These are phyloP conservation scores for Atherix ibis DNA, from an alignment of 2,888 invertebrate genomes.

Conservation along the genomic window DNA sequence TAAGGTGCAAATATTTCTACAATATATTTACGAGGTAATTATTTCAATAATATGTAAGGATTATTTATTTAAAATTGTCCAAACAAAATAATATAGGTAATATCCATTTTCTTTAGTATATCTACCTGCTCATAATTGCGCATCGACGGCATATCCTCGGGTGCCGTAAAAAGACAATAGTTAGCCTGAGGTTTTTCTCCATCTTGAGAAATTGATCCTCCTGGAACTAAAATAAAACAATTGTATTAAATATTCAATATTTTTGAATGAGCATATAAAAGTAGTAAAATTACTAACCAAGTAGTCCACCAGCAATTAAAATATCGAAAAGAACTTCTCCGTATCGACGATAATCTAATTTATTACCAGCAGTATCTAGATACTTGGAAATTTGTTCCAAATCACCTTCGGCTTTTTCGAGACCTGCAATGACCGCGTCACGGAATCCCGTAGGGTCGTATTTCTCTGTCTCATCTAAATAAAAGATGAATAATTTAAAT, in stretches of 20 bases:
- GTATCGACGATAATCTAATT: slow-evolving; percentile 95
- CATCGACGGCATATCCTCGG: slow-evolving; percentile 80
- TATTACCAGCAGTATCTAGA: slow-evolving; percentile 86
- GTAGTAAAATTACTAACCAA: slow-evolving; percentile 43
- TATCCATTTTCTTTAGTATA: too few relatives aligned
- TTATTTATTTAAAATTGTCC: too few relatives aligned
- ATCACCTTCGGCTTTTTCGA: slow-evolving; percentile 89
- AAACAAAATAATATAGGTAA: too few relatives aligned
- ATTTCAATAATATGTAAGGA: too few relatives aligned
- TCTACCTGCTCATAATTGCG: slow-evolving; percentile 79
- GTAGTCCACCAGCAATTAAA: slow-evolving; percentile 89
- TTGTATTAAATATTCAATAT: neutral
- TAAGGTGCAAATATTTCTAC: slow-evolving; percentile 10
- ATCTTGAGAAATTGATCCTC: slow-evolving; percentile 88
- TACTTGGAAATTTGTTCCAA: slow-evolving; percentile 91
- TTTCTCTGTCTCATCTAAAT: slow-evolving; percentile 99
- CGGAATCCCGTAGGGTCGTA: slow-evolving; percentile 97
- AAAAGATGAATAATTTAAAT: slow-evolving; percentile 5
- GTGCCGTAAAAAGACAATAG: slow-evolving; percentile 80
- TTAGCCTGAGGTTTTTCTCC: slow-evolving; percentile 80
- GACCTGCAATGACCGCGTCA: slow-evolving; percentile 88
- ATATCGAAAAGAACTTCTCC: slow-evolving; percentile 96
- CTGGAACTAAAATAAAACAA: slow-evolving; percentile 53
- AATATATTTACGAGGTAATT: too few relatives aligned
- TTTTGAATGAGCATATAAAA: neutral